phyloP scores from a whole-genome alignment of 2,888 invertebrate genomes.

The Epicampocera succincta region DNA sequence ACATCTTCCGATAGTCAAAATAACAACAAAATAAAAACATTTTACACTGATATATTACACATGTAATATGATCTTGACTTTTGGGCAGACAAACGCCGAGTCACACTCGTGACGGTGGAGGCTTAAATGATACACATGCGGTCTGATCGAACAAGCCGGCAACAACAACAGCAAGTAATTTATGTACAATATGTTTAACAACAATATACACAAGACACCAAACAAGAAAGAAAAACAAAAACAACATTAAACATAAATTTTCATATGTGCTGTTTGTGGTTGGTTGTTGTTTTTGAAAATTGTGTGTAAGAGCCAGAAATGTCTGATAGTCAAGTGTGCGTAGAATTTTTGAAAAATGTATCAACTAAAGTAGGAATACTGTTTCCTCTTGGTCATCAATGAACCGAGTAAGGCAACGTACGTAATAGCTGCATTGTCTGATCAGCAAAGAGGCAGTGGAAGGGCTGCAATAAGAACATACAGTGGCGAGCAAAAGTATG shows the following conservation, averaged over 20 bases:
- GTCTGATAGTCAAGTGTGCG: conserved; percentile 6
- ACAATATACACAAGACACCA: conserved; percentile 61
- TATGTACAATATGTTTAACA: conserved; percentile 43
- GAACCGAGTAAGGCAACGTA: neutral
- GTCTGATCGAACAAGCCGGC: conserved; percentile 52
- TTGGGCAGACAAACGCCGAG: neutral
- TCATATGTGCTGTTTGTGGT: conserved; percentile 1
- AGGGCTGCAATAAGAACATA: too few relatives aligned
- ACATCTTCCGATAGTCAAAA: conserved; percentile 72
- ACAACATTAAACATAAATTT: conserved; percentile 36
- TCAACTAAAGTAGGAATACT: neutral
- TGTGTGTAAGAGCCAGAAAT: conserved; percentile 2
- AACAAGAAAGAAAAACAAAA: conserved; percentile 22
- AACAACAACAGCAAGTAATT: conserved; percentile 67
- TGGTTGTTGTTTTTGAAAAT: neutral
- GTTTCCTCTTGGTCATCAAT: conserved; percentile 4
- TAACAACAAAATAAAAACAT: conserved; percentile 45
- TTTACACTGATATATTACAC: conserved; percentile 65
- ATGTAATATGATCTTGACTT: conserved; percentile 59
- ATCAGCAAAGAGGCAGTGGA: too few relatives aligned
- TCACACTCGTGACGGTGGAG: conserved; percentile 8
- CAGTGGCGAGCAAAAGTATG: too few relatives aligned
- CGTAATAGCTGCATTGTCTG: neutral
- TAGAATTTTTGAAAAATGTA: conserved; percentile 1
- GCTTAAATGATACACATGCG: conserved; percentile 50